Evolutionary conservation across 2,797 vertebrate species (phyloP).

Genomic region (Brotogeris chrysoptera): DNA sequence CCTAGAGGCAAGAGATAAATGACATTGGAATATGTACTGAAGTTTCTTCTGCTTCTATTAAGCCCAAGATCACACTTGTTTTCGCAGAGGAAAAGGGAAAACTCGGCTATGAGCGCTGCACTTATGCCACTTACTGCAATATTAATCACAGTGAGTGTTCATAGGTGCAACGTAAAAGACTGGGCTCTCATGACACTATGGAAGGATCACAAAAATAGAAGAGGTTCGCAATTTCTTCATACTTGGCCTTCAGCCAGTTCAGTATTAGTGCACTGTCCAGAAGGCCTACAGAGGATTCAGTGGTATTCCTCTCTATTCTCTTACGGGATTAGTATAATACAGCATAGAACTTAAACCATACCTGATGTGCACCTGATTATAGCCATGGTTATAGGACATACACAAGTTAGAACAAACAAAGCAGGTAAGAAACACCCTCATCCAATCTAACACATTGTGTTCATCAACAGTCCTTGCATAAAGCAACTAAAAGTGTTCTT

Average conservation of each 20-base stretch:
- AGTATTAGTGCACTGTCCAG: background rate
- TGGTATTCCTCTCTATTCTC: background rate
- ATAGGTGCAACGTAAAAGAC: accelerated
- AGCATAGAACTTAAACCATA: background rate
- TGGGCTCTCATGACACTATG: accelerated
- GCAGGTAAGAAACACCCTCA: background rate
- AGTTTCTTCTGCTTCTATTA: background rate
- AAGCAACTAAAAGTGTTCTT: background rate
- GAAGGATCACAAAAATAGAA: background rate
- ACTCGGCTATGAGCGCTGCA: background rate
- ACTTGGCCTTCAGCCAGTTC: background rate
- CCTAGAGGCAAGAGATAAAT: constrained; percentile 42
- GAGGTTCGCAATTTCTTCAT: background rate
- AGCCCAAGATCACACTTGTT: background rate
- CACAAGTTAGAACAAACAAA: background rate
- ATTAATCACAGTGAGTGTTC: background rate
- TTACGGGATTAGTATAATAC: background rate
- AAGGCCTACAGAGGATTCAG: background rate
- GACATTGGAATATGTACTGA: background rate
- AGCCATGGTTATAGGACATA: background rate
- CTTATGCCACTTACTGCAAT: background rate
- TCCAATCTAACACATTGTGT: accelerated
- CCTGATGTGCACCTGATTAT: background rate
- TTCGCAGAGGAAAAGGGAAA: background rate
- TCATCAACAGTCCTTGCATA: background rate